These are phyloP conservation scores for Rostratula benghalensis DNA, from an alignment of 2,113 vertebrate genomes.

Conservation along the genomic window DNA sequence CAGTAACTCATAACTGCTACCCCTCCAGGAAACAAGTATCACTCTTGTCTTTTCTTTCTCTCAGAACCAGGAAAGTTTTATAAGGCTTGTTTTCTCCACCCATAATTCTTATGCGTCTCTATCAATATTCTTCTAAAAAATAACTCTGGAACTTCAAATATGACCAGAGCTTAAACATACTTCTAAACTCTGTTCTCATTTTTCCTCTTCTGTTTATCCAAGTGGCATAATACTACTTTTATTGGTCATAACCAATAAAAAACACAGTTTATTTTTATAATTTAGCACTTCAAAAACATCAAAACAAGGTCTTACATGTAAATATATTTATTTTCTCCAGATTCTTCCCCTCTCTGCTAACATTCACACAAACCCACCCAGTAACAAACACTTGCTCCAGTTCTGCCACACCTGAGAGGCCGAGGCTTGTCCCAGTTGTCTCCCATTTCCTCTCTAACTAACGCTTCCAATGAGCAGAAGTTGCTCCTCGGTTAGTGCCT, in stretches of 20 bases:
- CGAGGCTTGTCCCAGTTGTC: too few species aligned
- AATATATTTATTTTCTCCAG: not conserved
- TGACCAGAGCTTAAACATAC: not conserved
- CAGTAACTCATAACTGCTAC: rapidly evolving
- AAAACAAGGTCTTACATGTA: not conserved
- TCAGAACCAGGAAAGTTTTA: not conserved
- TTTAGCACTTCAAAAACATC: not conserved
- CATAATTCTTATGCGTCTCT: not conserved
- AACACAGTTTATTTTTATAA: not conserved
- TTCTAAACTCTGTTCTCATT: not conserved
- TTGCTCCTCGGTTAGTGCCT: not conserved
- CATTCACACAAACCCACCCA: not conserved
- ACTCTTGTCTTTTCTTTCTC: too few species aligned
- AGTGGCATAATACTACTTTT: not conserved
- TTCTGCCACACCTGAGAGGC: rapidly evolving
- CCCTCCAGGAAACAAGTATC: not conserved
- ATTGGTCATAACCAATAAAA: not conserved
- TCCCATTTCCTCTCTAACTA: not conserved
- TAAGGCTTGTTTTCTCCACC: not conserved
- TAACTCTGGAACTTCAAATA: not conserved
- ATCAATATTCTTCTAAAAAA: not conserved
- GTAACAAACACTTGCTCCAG: not conserved
- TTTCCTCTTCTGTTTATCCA: not conserved
- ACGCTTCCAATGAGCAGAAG: not conserved
- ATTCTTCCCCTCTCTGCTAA: not conserved